These are phyloP conservation scores for Hemiprocne comata DNA, from an alignment of 2,113 vertebrate species.

Conservation along the genomic window DNA sequence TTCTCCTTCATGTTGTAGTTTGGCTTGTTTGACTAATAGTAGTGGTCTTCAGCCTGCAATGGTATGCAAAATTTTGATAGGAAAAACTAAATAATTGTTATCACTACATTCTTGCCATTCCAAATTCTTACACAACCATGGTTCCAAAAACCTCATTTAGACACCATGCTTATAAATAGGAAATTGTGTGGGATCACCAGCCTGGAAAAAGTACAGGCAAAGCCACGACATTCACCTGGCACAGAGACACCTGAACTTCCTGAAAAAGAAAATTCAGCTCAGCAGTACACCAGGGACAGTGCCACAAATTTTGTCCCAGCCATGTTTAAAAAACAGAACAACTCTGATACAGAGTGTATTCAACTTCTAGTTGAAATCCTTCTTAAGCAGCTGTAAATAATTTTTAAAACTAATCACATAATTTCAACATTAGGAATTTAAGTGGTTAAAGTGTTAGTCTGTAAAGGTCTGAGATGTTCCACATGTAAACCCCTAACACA, in stretches of 20 bases:
- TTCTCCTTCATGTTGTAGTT: not conserved
- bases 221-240: not conserved
- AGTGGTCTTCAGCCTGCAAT: not conserved
- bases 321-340: not conserved
- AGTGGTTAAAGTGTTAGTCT: not conserved
- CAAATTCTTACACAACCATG: not conserved
- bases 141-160: not conserved
- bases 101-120: accelerated
- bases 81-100: not conserved
- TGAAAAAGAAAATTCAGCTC: not conserved
- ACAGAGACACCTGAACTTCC: not conserved
- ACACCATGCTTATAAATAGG: not conserved
- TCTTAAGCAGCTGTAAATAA: not conserved
- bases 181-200: not conserved
- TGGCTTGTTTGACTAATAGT: not conserved
- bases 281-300: not conserved
- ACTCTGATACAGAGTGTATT: not conserved
- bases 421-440: not conserved
- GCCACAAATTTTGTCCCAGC: not conserved
- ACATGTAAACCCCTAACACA: not conserved
- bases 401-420: not conserved
- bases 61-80: not conserved
- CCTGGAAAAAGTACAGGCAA: not conserved
- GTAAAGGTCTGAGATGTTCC: not conserved
- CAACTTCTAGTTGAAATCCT: not conserved